phyloP scores from a whole-genome alignment of 1,140 invertebrate species.

The Lepidostoma basale region DNA sequence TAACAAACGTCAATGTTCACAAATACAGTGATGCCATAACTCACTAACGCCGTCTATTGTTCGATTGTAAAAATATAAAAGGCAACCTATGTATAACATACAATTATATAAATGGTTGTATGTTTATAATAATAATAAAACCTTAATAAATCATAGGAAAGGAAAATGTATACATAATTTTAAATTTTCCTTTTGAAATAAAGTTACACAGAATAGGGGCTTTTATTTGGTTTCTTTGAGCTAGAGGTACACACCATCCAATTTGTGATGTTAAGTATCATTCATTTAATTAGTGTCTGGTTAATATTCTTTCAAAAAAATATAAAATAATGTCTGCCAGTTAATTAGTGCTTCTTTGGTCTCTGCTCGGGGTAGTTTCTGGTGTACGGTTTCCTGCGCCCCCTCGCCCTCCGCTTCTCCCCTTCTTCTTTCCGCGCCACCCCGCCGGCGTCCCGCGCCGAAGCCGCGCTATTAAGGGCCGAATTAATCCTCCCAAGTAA shows the following conservation, averaged over 20 bases:
- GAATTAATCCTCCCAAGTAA: constrained; percentile 44
- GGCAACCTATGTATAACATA: not conserved
- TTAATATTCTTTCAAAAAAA: too few relatives aligned
- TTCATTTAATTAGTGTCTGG: too few relatives aligned
- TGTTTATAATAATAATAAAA: not conserved
- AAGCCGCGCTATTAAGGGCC: constrained; percentile 36
- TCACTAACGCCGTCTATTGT: too few relatives aligned
- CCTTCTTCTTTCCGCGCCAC: too few relatives aligned
- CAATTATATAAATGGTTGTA: not conserved
- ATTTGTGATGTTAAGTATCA: too few relatives aligned
- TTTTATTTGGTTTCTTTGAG: too few relatives aligned
- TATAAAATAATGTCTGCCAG: not conserved
- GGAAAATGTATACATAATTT: too few relatives aligned
- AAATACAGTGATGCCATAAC: too few relatives aligned
- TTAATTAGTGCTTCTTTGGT: constrained; percentile 3
- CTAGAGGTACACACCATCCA: too few relatives aligned
- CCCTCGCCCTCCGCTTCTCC: not conserved
- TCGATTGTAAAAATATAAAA: not conserved
- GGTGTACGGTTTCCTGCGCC: not conserved
- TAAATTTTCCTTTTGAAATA: too few relatives aligned
- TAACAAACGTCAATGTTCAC: not conserved
- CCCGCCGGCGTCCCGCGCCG: not conserved
- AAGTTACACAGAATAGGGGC: too few relatives aligned
- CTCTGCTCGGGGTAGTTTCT: not conserved
- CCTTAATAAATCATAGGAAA: too few relatives aligned